A percentile compares a stretch with the other conserved stretches of the same genome.
Evolutionary conservation across 2,113 vertebrate species (phyloP).

Genomic region (Conger conger): DNA sequence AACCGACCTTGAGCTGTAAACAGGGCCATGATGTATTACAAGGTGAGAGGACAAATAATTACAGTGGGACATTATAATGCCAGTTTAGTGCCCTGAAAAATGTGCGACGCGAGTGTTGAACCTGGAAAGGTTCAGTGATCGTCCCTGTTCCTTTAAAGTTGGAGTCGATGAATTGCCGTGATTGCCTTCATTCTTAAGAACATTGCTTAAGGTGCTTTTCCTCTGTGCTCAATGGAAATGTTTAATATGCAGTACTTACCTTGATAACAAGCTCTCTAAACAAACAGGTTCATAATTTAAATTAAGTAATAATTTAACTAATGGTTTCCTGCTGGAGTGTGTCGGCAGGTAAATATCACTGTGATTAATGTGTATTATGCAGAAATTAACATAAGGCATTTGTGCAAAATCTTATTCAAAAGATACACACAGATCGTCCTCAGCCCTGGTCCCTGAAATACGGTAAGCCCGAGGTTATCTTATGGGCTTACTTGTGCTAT

Average conservation of each 20-base stretch:
- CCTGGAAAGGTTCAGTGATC: background rate
- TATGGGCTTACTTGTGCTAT: too few relatives aligned
- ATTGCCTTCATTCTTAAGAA: background rate
- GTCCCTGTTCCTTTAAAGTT: background rate
- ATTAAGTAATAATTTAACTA: too few relatives aligned
- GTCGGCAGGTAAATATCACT: too few relatives aligned
- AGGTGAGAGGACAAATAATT: constrained; percentile 55
- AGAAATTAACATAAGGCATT: too few relatives aligned
- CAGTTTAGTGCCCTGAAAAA: background rate
- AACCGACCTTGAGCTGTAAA: constrained; percentile 62
- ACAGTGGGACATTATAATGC: background rate
- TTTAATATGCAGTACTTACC: background rate
- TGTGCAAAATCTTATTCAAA: too few relatives aligned
- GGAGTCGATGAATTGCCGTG: background rate
- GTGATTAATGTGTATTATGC: too few relatives aligned
- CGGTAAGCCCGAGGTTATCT: too few relatives aligned
- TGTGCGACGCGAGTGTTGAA: background rate
- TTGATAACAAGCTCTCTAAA: background rate
- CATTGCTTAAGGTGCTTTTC: background rate
- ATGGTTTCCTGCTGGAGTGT: too few relatives aligned
- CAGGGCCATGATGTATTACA: constrained; percentile 59
- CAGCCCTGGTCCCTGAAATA: too few relatives aligned
- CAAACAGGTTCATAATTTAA: background rate
- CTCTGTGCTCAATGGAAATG: background rate
- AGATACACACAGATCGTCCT: too few relatives aligned